A percentile compares a stretch with the other conserved stretches of the same genome.
Conservation (phyloP, 2,797 vertebrate genomes). For the Anolis apletophallus region DNA sequence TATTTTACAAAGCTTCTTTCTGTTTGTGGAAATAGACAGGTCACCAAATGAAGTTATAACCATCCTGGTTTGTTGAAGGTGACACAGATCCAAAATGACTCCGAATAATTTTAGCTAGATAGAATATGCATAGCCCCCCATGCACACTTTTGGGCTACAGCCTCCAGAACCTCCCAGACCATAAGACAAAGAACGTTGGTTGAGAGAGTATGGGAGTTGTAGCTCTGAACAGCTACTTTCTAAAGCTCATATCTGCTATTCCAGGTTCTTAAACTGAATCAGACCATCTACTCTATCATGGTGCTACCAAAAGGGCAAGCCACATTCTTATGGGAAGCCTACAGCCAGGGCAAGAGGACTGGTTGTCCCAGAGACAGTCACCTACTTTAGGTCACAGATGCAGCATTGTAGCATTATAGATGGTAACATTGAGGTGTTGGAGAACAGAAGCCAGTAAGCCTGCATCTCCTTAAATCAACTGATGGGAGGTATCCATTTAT, state of each 20-base stretch:
- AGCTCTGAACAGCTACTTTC: no score
- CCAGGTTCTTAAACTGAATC: not conserved
- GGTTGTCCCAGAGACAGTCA: not conserved
- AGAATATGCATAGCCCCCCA: no score
- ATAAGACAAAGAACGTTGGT: no score
- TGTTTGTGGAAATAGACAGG: not conserved
- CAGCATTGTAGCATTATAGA: not conserved
- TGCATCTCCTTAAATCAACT: not conserved
- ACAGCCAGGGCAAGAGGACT: not conserved
- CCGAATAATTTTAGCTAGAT: not conserved
- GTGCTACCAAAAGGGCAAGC: not conserved
- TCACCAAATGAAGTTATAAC: slow-evolving; percentile 4
- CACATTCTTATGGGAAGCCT: not conserved
- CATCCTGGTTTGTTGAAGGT: not conserved
- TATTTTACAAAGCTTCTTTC: not conserved
- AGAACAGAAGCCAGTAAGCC: not conserved
- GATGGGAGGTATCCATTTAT: not conserved
- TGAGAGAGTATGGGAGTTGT: no score
- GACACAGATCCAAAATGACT: not conserved
- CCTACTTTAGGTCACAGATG: not conserved
- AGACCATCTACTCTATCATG: not conserved
- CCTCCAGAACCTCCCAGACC: no score
- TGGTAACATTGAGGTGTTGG: no score
- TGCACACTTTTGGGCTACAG: no score
- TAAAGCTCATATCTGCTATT: no score